Percentiles rank a stretch among this genome's conserved stretches.
These are phyloP conservation scores for Arizona elegans DNA, from an alignment of 2,113 vertebrate genomes.

Conservation along the genomic window DNA sequence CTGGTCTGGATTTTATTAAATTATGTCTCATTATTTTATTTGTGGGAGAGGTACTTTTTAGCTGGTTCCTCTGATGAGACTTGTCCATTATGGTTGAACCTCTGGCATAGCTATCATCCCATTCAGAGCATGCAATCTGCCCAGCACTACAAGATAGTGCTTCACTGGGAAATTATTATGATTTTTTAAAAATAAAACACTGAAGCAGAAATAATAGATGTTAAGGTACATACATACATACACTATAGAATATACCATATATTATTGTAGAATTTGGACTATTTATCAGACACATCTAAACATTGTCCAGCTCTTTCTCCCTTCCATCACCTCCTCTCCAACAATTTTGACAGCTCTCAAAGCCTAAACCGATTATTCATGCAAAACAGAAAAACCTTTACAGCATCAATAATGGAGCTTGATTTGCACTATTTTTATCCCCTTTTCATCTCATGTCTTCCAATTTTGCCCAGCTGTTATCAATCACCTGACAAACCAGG, in stretches of 20 bases:
- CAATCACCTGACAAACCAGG: conserved; percentile 41
- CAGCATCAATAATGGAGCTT: neutral
- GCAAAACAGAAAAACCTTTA: neutral
- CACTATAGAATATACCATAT: neutral
- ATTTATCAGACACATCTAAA: neutral
- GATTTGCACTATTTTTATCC: neutral
- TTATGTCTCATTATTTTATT: neutral
- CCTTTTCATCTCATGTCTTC: conserved; percentile 12
- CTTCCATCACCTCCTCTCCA: neutral
- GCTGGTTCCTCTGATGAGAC: neutral
- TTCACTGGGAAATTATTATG: neutral
- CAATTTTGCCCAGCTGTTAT: conserved; percentile 5
- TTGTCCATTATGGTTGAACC: neutral
- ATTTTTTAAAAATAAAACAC: neutral
- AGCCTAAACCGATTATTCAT: neutral
- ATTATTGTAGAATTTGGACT: neutral
- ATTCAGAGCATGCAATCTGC: neutral
- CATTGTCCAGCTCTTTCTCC: neutral
- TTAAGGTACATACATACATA: neutral
- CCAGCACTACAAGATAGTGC: neutral
- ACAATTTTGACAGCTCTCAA: neutral
- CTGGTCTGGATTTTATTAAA: neutral
- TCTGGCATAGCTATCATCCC: neutral
- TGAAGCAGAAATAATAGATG: neutral
- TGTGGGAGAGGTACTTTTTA: neutral